phyloP scores from a whole-genome alignment of 1,140 invertebrate species.

The Zaprionus inermis region DNA sequence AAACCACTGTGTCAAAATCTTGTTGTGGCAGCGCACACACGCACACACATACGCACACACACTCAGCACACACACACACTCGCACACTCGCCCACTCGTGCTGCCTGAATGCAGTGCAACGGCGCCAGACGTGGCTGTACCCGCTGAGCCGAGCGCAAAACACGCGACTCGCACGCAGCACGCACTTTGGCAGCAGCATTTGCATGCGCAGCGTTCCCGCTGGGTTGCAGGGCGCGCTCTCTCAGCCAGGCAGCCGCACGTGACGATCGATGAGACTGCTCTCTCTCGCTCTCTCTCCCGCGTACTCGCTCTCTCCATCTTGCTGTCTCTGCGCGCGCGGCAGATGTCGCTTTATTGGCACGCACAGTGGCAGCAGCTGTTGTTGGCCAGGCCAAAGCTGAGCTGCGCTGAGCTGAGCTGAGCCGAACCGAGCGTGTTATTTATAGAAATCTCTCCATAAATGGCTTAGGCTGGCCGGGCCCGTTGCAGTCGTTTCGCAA shows the following conservation, averaged over 20 bases:
- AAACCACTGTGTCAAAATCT: constrained; percentile 81
- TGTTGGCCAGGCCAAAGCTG: neutral
- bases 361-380: neutral
- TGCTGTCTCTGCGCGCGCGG: constrained; percentile 14
- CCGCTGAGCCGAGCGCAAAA: constrained; percentile 4
- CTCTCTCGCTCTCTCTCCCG: neutral
- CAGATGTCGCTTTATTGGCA: constrained; percentile 36
- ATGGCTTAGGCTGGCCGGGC: constrained; percentile 14
- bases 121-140: constrained; percentile 68
- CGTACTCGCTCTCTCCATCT: neutral
- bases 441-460: constrained; percentile 43
- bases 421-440: constrained; percentile 21
- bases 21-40: constrained; percentile 57
- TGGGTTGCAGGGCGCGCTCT: neutral
- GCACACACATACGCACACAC: constrained; percentile 27
- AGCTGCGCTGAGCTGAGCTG: too few relatives aligned
- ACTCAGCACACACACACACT: constrained; percentile 21
- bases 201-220: neutral
- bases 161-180: constrained; percentile 3
- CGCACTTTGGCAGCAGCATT: neutral
- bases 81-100: constrained; percentile 57
- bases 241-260: constrained; percentile 28
- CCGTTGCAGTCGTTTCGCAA: constrained; percentile 33
- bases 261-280: too few relatives aligned
- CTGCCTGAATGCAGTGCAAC: constrained; percentile 59